These are phyloP conservation scores for Nicator chloris DNA, from an alignment of 2,113 vertebrate species.

Conservation along the genomic window DNA sequence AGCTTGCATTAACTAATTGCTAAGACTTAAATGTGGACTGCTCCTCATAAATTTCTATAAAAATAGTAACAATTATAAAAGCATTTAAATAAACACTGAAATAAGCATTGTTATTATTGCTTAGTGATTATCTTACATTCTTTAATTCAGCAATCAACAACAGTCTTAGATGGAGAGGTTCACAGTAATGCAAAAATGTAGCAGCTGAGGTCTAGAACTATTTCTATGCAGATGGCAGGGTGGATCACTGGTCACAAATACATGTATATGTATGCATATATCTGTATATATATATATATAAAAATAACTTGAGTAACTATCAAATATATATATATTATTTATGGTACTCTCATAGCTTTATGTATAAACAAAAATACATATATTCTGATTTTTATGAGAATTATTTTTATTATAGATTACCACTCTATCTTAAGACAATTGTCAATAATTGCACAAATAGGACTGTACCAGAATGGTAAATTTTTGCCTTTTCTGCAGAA, in stretches of 20 bases:
- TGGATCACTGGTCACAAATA: not conserved
- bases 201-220: not conserved
- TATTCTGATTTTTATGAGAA: not conserved
- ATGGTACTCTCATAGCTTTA: not conserved
- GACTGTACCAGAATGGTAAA: fast-evolving
- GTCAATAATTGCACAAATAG: not conserved
- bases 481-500: not conserved
- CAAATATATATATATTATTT: not conserved
- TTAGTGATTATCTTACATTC: not conserved
- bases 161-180: not conserved
- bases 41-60: not conserved
- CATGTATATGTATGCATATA: not conserved
- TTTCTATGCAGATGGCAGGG: not conserved
- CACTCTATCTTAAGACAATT: not conserved
- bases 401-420: not conserved
- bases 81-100: not conserved
- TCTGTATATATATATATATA: not conserved
- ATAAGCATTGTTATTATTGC: not conserved
- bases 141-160: not conserved
- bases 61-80: not conserved
- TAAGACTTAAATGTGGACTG: not conserved
- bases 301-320: not conserved
- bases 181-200: not conserved
- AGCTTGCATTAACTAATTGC: not conserved
- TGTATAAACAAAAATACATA: not conserved